Percentiles rank a stretch among this genome's conserved stretches.
These are phyloP conservation scores for Sebastes itinus DNA, from an alignment of 2,797 vertebrate genomes.

Conservation along the genomic window DNA sequence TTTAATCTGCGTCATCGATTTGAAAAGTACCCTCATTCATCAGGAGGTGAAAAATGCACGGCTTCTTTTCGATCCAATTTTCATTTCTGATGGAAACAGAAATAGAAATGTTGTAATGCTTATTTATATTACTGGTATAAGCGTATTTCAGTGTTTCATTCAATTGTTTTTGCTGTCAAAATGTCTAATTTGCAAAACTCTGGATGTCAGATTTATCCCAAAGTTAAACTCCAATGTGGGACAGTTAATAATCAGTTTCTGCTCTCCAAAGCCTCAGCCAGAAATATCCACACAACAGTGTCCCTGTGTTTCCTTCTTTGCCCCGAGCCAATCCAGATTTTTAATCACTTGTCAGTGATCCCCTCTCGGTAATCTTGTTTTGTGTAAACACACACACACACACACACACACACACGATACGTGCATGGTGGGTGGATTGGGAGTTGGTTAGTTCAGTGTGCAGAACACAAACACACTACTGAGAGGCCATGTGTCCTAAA, in stretches of 20 bases:
- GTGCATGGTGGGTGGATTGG: conserved; percentile 3
- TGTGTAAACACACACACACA: conserved; percentile 27
- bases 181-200: neutral
- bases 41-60: neutral
- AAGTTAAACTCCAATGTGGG: conserved; percentile 24
- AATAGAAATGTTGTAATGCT: neutral
- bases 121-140: neutral
- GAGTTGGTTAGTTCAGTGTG: conserved; percentile 17
- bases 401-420: conserved; percentile 28
- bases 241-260: conserved; percentile 45
- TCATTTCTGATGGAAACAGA: neutral
- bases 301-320: conserved; percentile 27
- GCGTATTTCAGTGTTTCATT: neutral
- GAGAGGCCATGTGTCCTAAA: conserved; percentile 62
- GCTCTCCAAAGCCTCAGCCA: conserved; percentile 24
- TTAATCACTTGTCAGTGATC: conserved; percentile 61
- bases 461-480: conserved; percentile 47
- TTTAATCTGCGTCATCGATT: conserved; percentile 53
- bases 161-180: conserved; percentile 1
- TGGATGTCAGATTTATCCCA: neutral
- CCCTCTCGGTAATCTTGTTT: conserved; percentile 63
- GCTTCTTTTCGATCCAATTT: neutral
- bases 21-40: conserved; percentile 24
- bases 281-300: conserved; percentile 33
- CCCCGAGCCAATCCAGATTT: conserved; percentile 27